Evolutionary conservation across 2,888 invertebrate genomes (phyloP), one percentile per base, ranked within the genome.

Genomic region (Caenorhabditis angaria): DNA sequence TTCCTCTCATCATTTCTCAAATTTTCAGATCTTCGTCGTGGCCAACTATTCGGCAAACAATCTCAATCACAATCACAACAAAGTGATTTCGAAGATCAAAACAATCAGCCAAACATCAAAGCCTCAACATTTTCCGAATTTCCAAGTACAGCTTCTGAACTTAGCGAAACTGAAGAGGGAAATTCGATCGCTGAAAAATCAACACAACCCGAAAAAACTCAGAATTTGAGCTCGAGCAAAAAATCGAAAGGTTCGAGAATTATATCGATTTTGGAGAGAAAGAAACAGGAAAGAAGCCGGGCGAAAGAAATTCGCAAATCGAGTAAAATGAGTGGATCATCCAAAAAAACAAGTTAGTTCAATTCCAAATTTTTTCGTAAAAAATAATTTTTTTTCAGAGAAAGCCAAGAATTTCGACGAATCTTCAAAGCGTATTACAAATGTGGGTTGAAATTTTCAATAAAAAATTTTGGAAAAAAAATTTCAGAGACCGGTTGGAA

Each of bases 11-110:
- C n/a, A n/a, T n/a, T n/a, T n/a, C n/a, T n/a, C n/a, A n/a, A n/a
- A 20, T n/a, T 12, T 61, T 53, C 55, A 65, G 66, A 72, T 61
- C 48, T 72, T 25, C 24, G 60, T 20, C 14, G 35, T n/a, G 72
- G 72, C 32, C 61, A 54, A 25, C 51, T 72, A 1, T 72, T 72
- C 54, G 72, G 72, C 50, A 56, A 61, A 59, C 59, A 58, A 28
- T 55, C 63, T 22, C 53, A 61, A 28, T 41, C 41, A 10, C 41
- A 41, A 41, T 41, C 41, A 10, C 41, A 41, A 41, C 41, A 41
- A 41, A 8, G 41, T 24, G 55, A 47, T 1, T 20, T 50, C 6
- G 61, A 35, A 20, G n/a, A n/a, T n/a, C n/a, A n/a, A n/a, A 58
- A 63, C 5, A 50, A 57, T 22, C 62, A 62, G 47, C 51, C 57